Conservation (phyloP, 1,140 invertebrate species). For the Psix sp. region DNA sequence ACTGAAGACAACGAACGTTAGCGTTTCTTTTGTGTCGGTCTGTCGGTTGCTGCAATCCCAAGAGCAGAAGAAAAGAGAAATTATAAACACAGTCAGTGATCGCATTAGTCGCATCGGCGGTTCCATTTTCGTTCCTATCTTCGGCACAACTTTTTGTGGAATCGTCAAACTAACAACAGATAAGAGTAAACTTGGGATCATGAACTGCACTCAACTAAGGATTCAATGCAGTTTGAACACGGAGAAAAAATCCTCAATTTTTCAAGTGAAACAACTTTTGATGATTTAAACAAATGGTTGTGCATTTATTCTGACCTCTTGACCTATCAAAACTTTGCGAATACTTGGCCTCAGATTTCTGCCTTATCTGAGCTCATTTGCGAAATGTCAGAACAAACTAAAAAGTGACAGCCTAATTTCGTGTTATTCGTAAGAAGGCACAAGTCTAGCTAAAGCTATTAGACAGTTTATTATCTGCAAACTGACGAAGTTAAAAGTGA, state of each 20-base stretch:
- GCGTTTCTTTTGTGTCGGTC: slow-evolving; percentile 27
- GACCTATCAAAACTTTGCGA: slow-evolving; percentile 8
- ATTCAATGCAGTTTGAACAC: slow-evolving; percentile 6
- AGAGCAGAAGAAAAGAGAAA: slow-evolving; percentile 25
- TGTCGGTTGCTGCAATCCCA: slow-evolving; percentile 20
- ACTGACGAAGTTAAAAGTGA: no score
- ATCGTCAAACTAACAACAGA: slow-evolving; percentile 17
- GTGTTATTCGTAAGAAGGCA: background rate
- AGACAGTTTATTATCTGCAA: no score
- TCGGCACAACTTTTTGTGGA: slow-evolving; percentile 8
- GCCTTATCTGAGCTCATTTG: background rate
- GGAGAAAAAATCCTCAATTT: slow-evolving; percentile 1
- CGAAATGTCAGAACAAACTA: background rate
- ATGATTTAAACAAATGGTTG: background rate
- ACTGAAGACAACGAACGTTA: slow-evolving; percentile 42
- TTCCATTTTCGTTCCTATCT: slow-evolving; percentile 32
- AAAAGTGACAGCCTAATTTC: slow-evolving; percentile 3
- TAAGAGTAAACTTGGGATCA: slow-evolving; percentile 16
- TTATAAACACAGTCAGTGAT: slow-evolving; percentile 41
- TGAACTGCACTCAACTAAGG: background rate
- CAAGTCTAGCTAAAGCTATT: background rate
- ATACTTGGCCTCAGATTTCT: background rate
- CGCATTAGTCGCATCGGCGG: slow-evolving; percentile 24
- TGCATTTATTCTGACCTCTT: slow-evolving; percentile 13
- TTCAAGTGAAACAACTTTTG: slow-evolving; percentile 1